These are phyloP conservation scores for Molossus alvarezi DNA, from an alignment of 2,797 vertebrate species.

Conservation along the genomic window DNA sequence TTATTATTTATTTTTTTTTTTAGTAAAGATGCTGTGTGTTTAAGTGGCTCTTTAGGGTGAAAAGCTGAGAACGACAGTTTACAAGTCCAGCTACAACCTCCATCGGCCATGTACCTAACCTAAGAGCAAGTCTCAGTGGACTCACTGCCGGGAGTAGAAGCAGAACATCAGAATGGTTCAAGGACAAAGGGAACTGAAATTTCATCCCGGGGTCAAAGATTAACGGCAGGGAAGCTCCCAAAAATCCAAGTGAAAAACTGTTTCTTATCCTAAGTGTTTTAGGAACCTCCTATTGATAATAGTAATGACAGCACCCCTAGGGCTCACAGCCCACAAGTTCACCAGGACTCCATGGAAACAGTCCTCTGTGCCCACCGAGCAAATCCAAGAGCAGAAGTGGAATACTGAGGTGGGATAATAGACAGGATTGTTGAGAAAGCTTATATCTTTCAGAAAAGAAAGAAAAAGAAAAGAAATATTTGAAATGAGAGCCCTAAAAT, in stretches of 20 bases:
- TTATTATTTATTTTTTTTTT: neutral
- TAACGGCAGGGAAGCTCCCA: neutral
- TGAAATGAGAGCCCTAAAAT: slow-evolving; percentile 1
- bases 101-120: neutral
- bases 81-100: neutral
- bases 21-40: neutral
- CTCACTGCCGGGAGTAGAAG: neutral
- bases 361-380: neutral
- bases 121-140: neutral
- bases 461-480: neutral
- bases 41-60: neutral
- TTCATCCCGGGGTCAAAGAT: neutral
- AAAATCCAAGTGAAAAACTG: neutral
- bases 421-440: neutral
- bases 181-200: neutral
- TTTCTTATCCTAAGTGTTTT: neutral
- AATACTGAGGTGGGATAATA: neutral
- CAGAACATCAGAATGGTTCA: neutral
- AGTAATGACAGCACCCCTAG: neutral
- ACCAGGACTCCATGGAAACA: too few species aligned
- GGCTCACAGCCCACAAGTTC: neutral
- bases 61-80: neutral
- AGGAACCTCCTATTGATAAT: neutral
- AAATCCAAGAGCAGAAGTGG: neutral
- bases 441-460: neutral